phyloP scores from a whole-genome alignment of 2,888 invertebrate genomes.

The Parthenolecanium corni region DNA sequence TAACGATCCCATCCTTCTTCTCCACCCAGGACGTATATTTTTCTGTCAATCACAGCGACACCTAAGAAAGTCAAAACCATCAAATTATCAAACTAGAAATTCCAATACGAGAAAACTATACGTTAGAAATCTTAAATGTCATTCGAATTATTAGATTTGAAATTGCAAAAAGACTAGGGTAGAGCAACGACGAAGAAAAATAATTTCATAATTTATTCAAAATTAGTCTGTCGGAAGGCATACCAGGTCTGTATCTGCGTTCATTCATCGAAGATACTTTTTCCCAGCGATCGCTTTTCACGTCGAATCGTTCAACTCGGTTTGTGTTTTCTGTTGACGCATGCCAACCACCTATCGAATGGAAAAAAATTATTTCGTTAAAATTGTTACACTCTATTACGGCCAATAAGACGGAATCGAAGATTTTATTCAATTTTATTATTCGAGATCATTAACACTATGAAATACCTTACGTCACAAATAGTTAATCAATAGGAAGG shows the following conservation, averaged over 20 bases:
- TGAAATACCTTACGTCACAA: no score
- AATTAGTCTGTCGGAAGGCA: no score
- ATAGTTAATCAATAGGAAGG: no score
- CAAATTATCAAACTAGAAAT: not conserved
- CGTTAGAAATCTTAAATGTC: no score
- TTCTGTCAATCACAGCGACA: slow-evolving; percentile 40
- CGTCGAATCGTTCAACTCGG: slow-evolving; percentile 42
- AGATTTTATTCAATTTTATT: no score
- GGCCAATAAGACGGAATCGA: no score
- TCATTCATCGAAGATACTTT: slow-evolving; percentile 41
- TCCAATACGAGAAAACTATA: no score
- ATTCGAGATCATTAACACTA: no score
- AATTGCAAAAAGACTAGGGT: not conserved
- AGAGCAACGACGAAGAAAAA: not conserved
- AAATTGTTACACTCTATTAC: no score
- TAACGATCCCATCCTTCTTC: slow-evolving; percentile 45
- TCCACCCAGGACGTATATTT: slow-evolving; percentile 42
- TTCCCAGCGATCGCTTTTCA: slow-evolving; percentile 40
- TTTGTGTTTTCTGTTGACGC: slow-evolving; percentile 44
- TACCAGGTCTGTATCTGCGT: slow-evolving; percentile 40
- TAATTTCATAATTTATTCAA: no score
- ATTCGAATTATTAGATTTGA: no score
- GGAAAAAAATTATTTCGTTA: not conserved
- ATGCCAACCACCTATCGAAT: slow-evolving; percentile 41
- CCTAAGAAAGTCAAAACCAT: slow-evolving; percentile 35